phyloP scores from a whole-genome alignment of 2,113 vertebrate species.

The Cryptoleucopteryx plumbea region DNA sequence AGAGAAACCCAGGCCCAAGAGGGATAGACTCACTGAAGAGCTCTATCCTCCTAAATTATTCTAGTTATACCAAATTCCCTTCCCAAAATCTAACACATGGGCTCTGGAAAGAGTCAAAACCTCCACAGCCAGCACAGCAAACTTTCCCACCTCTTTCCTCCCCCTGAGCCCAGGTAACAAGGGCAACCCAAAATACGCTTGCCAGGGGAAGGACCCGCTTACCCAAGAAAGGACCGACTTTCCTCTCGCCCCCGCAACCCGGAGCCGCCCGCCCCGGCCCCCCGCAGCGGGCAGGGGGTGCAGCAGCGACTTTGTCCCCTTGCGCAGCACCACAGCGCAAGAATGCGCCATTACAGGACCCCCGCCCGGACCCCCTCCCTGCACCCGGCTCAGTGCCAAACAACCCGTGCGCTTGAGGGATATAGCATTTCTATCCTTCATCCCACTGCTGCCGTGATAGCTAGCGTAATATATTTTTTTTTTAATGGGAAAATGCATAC shows the following conservation, averaged over 20 bases:
- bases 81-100: neutral
- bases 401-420: fast-evolving
- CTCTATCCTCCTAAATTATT: neutral
- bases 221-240: neutral
- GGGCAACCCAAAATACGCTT: fast-evolving
- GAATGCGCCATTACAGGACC: fast-evolving
- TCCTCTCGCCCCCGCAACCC: neutral
- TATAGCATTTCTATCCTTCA: fast-evolving
- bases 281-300: fast-evolving
- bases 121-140: neutral
- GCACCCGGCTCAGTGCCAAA: neutral
- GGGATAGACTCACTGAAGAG: neutral
- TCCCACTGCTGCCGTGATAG: too few species aligned
- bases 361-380: fast-evolving
- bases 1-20: neutral
- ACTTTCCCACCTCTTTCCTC: neutral
- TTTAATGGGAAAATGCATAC: neutral
- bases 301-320: fast-evolving
- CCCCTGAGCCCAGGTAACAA: neutral
- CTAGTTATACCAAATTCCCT: neutral
- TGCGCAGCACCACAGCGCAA: fast-evolving
- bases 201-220: neutral
- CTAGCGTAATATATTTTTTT: neutral
- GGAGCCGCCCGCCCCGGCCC: fast-evolving
- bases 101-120: neutral